A percentile compares a stretch with the other conserved stretches of the same genome.
These are phyloP conservation scores for Psammodynastes pulverulentus DNA, from an alignment of 2,113 vertebrate species.

Conservation along the genomic window DNA sequence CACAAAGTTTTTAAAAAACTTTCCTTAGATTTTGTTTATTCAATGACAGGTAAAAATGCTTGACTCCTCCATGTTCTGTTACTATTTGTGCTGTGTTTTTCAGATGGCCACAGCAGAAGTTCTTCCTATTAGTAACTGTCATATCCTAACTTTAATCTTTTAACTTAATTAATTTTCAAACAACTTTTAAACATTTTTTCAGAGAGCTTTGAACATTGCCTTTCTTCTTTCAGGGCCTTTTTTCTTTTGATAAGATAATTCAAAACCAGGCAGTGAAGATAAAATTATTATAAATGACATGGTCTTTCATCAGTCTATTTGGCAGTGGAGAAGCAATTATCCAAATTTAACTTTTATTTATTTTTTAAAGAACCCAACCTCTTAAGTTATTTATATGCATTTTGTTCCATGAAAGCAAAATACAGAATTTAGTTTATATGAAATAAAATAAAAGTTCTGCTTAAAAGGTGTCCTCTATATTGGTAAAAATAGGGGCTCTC, in stretches of 20 bases:
- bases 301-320: not conserved
- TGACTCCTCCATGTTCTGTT: not conserved
- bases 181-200: not conserved
- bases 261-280: not conserved
- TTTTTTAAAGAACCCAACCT: not conserved
- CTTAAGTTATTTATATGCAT: not conserved
- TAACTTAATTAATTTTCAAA: not conserved
- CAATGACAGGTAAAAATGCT: not conserved
- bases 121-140: not conserved
- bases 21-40: not conserved
- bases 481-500: not conserved
- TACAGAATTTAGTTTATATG: not conserved
- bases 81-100: not conserved
- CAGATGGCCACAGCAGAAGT: not conserved
- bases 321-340: not conserved
- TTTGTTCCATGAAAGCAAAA: not conserved
- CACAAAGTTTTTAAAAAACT: not conserved
- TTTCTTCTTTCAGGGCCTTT: not conserved
- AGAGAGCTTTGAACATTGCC: not conserved
- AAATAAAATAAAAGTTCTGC: not conserved
- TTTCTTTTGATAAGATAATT: not conserved
- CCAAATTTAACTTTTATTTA: not conserved
- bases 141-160: not conserved
- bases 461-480: not conserved
- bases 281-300: not conserved